These are phyloP conservation scores for Pollachius pollachius DNA, from an alignment of 2,113 vertebrate genomes.

Conservation along the genomic window DNA sequence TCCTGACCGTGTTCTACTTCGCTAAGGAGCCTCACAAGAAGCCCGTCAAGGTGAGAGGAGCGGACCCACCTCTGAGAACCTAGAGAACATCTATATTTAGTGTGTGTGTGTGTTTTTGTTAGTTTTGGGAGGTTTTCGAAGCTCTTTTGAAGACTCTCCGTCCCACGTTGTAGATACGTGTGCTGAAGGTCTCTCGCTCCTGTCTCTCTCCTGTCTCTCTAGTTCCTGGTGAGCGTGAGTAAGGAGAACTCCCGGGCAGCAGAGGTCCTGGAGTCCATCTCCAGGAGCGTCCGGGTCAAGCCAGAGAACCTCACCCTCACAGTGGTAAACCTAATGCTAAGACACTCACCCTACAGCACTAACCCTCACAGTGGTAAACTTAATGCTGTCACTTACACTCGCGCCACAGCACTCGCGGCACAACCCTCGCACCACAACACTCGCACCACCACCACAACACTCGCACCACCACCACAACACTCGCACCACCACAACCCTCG, in stretches of 20 bases:
- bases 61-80: background rate
- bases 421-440: constrained; percentile 60
- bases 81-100: background rate
- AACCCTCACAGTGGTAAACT: constrained; percentile 85
- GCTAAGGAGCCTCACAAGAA: constrained; percentile 96
- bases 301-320: constrained; percentile 88
- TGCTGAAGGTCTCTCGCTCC: background rate
- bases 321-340: constrained; percentile 75
- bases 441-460: too few relatives aligned
- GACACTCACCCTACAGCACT: constrained; percentile 44
- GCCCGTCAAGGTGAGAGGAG: constrained; percentile 85
- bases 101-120: background rate
- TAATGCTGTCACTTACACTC: too few relatives aligned
- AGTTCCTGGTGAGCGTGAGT: constrained; percentile 96
- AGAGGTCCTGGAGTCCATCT: constrained; percentile 91
- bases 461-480: too few relatives aligned
- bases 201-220: constrained; percentile 13
- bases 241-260: constrained; percentile 92
- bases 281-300: constrained; percentile 85
- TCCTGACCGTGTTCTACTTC: constrained; percentile 93
- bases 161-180: too few relatives aligned
- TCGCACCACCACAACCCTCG: too few relatives aligned
- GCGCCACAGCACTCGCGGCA: constrained; percentile 49
- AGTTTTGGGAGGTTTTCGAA: too few relatives aligned
- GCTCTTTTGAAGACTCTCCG: too few relatives aligned